phyloP scores from a whole-genome alignment of 2,797 vertebrate species.

The Macropus fuliginosus region DNA sequence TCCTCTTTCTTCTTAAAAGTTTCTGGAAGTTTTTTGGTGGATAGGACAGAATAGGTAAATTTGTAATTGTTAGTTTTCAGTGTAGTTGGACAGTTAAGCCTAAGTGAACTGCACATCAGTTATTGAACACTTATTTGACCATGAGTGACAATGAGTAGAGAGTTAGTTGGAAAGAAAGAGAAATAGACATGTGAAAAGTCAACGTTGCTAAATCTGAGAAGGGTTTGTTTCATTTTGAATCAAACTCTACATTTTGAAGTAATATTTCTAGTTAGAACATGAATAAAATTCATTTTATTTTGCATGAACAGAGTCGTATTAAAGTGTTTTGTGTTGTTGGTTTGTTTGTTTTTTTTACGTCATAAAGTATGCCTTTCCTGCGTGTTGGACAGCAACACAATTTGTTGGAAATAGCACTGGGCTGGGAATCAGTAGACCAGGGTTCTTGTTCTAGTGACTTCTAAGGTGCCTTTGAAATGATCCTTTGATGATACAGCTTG shows the following conservation, averaged over 20 bases:
- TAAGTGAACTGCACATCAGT: constrained; percentile 56
- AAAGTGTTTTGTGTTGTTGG: background rate
- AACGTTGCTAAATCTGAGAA: background rate
- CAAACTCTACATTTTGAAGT: constrained; percentile 12
- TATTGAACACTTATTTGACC: constrained; percentile 26
- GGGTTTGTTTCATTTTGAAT: constrained; percentile 15
- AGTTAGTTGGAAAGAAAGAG: constrained; percentile 46
- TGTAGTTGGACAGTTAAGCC: constrained; percentile 55
- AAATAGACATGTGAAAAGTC: background rate
- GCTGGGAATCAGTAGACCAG: background rate
- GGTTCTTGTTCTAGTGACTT: background rate
- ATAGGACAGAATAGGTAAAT: constrained; percentile 33
- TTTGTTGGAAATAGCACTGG: background rate
- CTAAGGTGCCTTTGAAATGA: background rate
- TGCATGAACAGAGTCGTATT: constrained; percentile 15
- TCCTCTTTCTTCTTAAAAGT: constrained; percentile 79
- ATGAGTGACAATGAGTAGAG: constrained; percentile 1
- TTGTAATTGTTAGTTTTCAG: constrained; percentile 6
- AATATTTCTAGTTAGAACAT: background rate
- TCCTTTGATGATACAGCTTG: background rate
- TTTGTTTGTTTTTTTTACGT: constrained; percentile 7
- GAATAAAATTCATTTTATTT: constrained; percentile 34
- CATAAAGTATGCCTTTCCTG: background rate
- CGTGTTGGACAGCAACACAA: background rate
- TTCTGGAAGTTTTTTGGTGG: constrained; percentile 21